Evolutionary conservation across 2,797 vertebrate species (phyloP), one percentile per base, ranked within the genome.

Genomic region (Peromyscus aztecus): DNA sequence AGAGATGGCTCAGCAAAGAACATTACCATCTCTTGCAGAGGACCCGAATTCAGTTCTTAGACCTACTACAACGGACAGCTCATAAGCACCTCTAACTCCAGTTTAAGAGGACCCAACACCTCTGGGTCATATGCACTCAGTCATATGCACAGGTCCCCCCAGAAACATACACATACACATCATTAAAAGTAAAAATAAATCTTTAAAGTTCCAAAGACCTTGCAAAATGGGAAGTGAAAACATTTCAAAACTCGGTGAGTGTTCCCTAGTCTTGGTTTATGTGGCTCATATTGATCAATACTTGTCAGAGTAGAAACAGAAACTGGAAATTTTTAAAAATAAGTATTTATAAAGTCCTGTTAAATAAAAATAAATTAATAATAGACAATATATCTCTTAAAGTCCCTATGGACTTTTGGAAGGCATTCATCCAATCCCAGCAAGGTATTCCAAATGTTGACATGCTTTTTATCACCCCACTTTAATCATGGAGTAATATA

Each of bases 301-400:
- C 55, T 83, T 71, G 71, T 49, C 46, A 67, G 16, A 34, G 61
- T n/a, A 96, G 55, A 76, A 92, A 49, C 52, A 63, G 59, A 96
- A 94, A 69, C 34, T 34, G 27, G 21, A 4, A 43, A 34, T 8
- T 19, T 46, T 71, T 31, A 43, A 82, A 77, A 94, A 86, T 77
- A 63, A 43, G 5, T 76, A 69, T 40, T 65, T 84, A 43, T 59
- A 61, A 59, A 75, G 37, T 59, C 82, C 52, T 46, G 37, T 40
- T 84, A 91, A 82, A 46, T 80, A 82, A 80, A 55, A 27, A 61
- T 40, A 17, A 67, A 65, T 59, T 87, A 63, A 83, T 29, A 86
- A 80, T 55, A 95, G 59, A 78, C 40, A 27, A 49, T 49, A 12
- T 49, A 49, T 78, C 29, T 78, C 49, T 78, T 52, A 34, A 31